phyloP scores from a whole-genome alignment of 2,888 invertebrate species.

The Caenorhabditis plicata region DNA sequence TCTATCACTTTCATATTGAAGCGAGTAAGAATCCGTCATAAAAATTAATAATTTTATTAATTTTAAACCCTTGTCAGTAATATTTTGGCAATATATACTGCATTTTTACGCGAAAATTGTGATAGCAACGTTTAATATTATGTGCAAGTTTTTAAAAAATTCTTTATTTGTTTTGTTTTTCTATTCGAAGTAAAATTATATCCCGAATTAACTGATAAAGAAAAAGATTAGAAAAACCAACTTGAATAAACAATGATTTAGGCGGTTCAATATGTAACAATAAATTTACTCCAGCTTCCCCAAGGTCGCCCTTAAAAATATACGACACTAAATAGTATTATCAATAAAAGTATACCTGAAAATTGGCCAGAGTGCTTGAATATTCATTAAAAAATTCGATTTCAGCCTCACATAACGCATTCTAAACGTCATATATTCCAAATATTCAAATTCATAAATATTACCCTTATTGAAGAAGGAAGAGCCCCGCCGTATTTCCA shows the following conservation, averaged over 20 bases:
- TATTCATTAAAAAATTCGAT: slow-evolving; percentile 85
- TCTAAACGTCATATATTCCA: slow-evolving; percentile 28
- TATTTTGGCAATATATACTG: too few relatives aligned
- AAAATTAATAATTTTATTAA: too few relatives aligned
- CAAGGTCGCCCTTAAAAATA: slow-evolving; percentile 9
- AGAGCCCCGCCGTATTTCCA: slow-evolving; percentile 96
- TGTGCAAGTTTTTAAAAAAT: too few relatives aligned
- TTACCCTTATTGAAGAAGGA: slow-evolving; percentile 78
- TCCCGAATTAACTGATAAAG: background rate
- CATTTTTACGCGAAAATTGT: too few relatives aligned
- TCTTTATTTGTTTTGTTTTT: too few relatives aligned
- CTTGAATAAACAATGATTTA: slow-evolving; percentile 50
- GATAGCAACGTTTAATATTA: too few relatives aligned
- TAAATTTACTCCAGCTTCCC: slow-evolving; percentile 28
- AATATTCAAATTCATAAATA: background rate
- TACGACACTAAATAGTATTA: too few relatives aligned
- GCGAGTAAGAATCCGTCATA: too few relatives aligned
- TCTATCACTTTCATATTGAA: too few relatives aligned
- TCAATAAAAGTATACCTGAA: too few relatives aligned
- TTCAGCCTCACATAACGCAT: slow-evolving; percentile 57
- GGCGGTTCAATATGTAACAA: slow-evolving; percentile 73
- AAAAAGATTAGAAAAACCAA: slow-evolving; percentile 2
- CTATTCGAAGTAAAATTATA: too few relatives aligned
- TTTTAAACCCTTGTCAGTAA: too few relatives aligned
- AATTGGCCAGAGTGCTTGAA: slow-evolving; percentile 66